Conservation (phyloP, 2,113 vertebrate genomes). For the Cyprinodon variegatus region DNA sequence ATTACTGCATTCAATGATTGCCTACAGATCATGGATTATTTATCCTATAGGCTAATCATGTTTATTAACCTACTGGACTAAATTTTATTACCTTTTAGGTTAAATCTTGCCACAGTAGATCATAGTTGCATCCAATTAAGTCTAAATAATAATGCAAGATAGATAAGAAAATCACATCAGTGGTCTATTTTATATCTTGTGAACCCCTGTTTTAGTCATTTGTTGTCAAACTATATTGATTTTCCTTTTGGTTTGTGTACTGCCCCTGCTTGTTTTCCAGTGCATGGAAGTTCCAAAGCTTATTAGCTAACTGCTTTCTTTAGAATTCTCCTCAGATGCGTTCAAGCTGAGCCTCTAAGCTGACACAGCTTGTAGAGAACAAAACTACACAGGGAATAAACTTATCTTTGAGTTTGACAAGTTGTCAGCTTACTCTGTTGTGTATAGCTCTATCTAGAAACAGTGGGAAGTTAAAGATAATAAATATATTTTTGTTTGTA, state of each 20-base stretch:
- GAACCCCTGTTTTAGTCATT: not conserved
- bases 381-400: conserved; percentile 47
- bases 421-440: conserved; percentile 38
- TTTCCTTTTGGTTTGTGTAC: conserved; percentile 10
- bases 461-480: conserved; percentile 15
- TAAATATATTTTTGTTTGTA: conserved; percentile 13
- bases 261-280: conserved; percentile 42
- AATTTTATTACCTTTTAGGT: not conserved
- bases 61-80: not conserved
- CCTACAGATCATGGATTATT: not conserved
- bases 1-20: not conserved
- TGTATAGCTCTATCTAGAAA: conserved; percentile 35
- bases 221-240: not conserved
- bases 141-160: not conserved
- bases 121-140: not conserved
- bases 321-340: conserved; percentile 29
- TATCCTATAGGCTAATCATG: not conserved
- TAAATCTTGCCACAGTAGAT: not conserved
- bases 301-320: conserved; percentile 51
- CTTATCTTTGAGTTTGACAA: conserved; percentile 33
- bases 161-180: not conserved
- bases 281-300: conserved; percentile 33
- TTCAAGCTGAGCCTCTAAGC: conserved; percentile 41
- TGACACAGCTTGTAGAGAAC: conserved; percentile 49
- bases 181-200: not conserved